Percentiles rank a stretch among this genome's conserved stretches.
phyloP scores from a whole-genome alignment of 1,140 invertebrate genomes.

The Listronotus oregonensis region DNA sequence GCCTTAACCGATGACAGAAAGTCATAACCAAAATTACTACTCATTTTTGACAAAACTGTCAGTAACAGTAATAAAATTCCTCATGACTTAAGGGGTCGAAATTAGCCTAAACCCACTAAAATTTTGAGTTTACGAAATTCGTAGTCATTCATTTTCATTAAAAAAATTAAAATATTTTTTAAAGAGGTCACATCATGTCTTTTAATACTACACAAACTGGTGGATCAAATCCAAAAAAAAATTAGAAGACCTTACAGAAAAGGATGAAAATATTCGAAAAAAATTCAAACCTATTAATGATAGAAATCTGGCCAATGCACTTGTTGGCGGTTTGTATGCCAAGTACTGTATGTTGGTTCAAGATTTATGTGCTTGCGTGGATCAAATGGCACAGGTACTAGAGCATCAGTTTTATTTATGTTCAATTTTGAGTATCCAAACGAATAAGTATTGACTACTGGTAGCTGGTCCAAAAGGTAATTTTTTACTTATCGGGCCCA shows the following conservation, averaged over 20 bases:
- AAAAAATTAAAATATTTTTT: background rate
- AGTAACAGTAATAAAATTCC: too few species aligned
- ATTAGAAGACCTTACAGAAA: slow-evolving; percentile 40
- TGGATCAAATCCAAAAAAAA: slow-evolving; percentile 47
- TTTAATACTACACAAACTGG: slow-evolving; percentile 51
- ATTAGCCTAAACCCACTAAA: background rate
- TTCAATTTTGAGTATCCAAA: too few species aligned
- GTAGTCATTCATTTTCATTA: too few species aligned
- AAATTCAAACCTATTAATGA: slow-evolving; percentile 42
- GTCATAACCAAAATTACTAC: too few species aligned
- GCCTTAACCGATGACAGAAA: too few species aligned
- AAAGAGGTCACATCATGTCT: slow-evolving; percentile 42
- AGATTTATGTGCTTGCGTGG: slow-evolving; percentile 47
- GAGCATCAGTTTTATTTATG: too few species aligned
- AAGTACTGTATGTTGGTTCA: slow-evolving; percentile 49
- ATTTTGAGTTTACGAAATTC: background rate
- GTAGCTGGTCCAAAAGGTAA: too few species aligned
- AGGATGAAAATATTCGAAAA: slow-evolving; percentile 35
- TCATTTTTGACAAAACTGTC: too few species aligned
- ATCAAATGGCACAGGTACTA: slow-evolving; percentile 48
- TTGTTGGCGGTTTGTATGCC: slow-evolving; percentile 48
- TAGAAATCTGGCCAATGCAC: slow-evolving; percentile 39
- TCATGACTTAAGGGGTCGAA: too few species aligned
- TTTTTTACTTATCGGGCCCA: too few species aligned
- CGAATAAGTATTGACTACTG: too few species aligned